Evolutionary conservation across 2,888 invertebrate species (phyloP).

Genomic region (Parascotia fuliginaria): DNA sequence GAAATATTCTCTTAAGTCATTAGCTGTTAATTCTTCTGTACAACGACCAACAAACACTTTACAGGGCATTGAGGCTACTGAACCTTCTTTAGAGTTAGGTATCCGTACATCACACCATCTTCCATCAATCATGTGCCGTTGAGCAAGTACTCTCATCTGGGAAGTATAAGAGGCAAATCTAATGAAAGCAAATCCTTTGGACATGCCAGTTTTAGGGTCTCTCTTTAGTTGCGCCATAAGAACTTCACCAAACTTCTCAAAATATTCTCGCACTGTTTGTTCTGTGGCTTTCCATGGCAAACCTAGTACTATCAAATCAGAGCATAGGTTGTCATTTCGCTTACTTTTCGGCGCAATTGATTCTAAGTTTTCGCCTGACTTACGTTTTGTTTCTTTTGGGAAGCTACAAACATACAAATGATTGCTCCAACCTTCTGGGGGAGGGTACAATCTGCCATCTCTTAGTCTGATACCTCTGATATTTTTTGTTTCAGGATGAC

Average conservation of each 20-base stretch:
- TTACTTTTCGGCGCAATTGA: slow-evolving; percentile 97
- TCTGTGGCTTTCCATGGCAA: slow-evolving; percentile 99
- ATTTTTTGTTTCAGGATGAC: slow-evolving; percentile 96
- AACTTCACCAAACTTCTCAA: slow-evolving; percentile 98
- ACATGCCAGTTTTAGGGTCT: slow-evolving; percentile 95
- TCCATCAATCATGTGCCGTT: slow-evolving; percentile 98
- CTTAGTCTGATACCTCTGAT: slow-evolving; percentile 95
- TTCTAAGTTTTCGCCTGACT: slow-evolving; percentile 94
- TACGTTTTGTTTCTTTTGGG: slow-evolving; percentile 97
- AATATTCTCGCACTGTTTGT: slow-evolving; percentile 97
- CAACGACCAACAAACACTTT: slow-evolving; percentile 95
- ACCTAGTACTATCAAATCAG: slow-evolving; percentile 99
- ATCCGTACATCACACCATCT: slow-evolving; percentile 99
- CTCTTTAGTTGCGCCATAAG: slow-evolving; percentile 99
- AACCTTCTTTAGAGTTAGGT: slow-evolving; percentile 96
- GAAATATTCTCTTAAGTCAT: slow-evolving; percentile 92
- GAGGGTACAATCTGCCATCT: slow-evolving; percentile 96
- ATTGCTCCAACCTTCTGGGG: slow-evolving; percentile 94
- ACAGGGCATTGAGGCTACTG: slow-evolving; percentile 90
- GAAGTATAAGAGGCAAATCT: slow-evolving; percentile 97
- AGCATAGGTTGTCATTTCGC: slow-evolving; percentile 96
- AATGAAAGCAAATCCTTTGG: slow-evolving; percentile 99
- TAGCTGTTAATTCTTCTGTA: slow-evolving; percentile 92
- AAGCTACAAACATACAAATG: slow-evolving; percentile 92
- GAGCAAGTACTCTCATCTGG: slow-evolving; percentile 96